Base-by-base conservation (phyloP, 2,797 vertebrate species). In the Natrix natrix region DNA sequence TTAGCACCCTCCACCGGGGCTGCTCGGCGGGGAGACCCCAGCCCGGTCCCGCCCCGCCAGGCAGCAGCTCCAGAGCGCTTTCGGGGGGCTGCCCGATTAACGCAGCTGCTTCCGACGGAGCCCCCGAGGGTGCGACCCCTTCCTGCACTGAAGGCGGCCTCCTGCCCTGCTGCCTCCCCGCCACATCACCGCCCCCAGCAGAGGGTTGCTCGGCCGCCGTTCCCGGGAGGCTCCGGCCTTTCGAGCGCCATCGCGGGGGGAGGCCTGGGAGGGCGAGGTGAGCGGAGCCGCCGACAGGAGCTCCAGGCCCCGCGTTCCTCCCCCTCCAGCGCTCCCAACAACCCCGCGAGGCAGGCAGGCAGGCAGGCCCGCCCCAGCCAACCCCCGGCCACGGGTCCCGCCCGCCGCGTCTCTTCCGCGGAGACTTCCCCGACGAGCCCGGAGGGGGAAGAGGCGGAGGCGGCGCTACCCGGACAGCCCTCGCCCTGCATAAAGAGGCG, bases 121-220 rank as follows among this genome's bases (percentile, higher is more conserved):
- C 16, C 32, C 32, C 32, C 7, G 5, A 74, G n/a, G 66, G n/a
- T 0, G 63, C 14, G 16, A 13, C 13, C 14, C 28, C 66, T 37
- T n/a, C n/a, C n/a, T 5, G 74, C 32, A 10, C 74, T 22, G 74
- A 12, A 83, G 8, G 16, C 69, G 1, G 32, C 32, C n/a, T 17
- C 3, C 7, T 6, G 14, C 3, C 14, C 17, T 20, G 32, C 14
- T 7, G 13, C 28, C 5, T 1, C 13, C n/a, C n/a, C 14, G 0
- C 66, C n/a, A 1, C n/a, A 0, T 32, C 66, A 17, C 14, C n/a
- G 14, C 17, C 8, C 6, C 13, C 0, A 4, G 32, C 3, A 0
- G 32, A 8, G 17, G 16, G 16, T 2, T 0, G 16, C 74, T 10
- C 16, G 69, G 32, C 16, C 69, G 32, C 69, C n/a, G 14, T 74